Evolutionary conservation across 2,888 invertebrate genomes (phyloP).

Genomic region (Heteromurus nitidus): DNA sequence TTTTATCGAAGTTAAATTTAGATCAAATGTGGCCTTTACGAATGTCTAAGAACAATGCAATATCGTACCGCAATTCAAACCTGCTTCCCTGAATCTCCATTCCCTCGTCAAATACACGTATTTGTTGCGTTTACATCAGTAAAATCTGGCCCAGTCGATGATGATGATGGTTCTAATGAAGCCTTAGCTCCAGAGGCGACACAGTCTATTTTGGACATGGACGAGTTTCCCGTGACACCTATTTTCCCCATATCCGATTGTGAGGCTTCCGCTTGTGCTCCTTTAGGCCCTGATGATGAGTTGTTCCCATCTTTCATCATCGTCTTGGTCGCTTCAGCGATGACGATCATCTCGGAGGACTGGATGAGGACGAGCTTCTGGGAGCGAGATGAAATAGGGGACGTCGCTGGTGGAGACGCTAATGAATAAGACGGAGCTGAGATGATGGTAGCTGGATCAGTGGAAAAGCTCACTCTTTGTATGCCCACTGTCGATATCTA

Average conservation of each 20-base stretch:
- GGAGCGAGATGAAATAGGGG: conserved; percentile 5
- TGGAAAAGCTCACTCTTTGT: conserved; percentile 34
- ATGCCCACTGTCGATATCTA: conserved; percentile 44
- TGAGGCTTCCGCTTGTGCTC: not conserved
- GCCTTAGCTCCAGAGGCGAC: not conserved
- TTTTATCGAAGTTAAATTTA: too few relatives aligned
- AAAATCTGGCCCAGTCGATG: not conserved
- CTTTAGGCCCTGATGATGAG: not conserved
- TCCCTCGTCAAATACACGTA: conserved; percentile 22
- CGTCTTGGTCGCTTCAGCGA: not conserved
- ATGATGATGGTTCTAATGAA: conserved; percentile 1
- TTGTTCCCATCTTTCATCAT: too few relatives aligned
- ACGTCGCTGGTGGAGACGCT: not conserved
- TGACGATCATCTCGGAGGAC: conserved; percentile 25
- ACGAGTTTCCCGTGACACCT: not conserved
- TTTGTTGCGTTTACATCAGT: conserved; percentile 14
- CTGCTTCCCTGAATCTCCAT: not conserved
- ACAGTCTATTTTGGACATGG: not conserved
- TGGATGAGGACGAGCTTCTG: conserved; percentile 24
- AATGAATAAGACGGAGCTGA: conserved; percentile 5
- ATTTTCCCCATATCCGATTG: not conserved
- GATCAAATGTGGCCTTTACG: too few relatives aligned
- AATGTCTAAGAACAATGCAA: too few relatives aligned
- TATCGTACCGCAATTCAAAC: too few relatives aligned
- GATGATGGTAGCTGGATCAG: not conserved